Base-by-base conservation (phyloP, 2,797 vertebrate genomes). In the Scarus forsteni region DNA sequence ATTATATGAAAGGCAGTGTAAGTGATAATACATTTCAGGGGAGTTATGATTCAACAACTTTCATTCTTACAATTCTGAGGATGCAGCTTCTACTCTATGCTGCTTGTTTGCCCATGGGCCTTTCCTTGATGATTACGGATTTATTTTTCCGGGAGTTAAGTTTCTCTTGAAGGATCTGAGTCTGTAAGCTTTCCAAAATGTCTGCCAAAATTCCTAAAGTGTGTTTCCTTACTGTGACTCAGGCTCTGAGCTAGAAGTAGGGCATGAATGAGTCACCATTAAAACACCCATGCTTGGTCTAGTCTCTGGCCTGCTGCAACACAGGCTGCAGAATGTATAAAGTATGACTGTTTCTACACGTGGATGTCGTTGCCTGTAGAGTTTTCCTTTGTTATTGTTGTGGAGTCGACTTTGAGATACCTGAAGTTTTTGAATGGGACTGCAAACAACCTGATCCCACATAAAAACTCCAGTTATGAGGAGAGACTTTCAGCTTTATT, bases 191-290 rank as follows among this genome's bases (percentile, higher is more conserved):
- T 82, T 89, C 78, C 88, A 86, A 85, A 75, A 75, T 16, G 42
- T 60, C 39, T 56, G 77, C 80, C 83, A 87, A 85, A 79, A 85
- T 80, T 86, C 82, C 68, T 79, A 18, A 75, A 67, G 71, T 70
- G 69, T 65, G 75, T 85, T 88, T 83, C 68, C 73, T 68, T 64
- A 60, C 70, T 68, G 74, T 80, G 82, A 89, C 70, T 88, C 80
- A 86, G 73, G 83, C 36, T 44, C 54, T 15, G 44, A 83, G 81
- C 75, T 58, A 63, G 60, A 86, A 89, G 85, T 89, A 91, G 77
- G 83, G 66, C 79, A 85, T 14, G 70, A 80, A 75, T 86, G 85
- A 88, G 75, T 90, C 84, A 88, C 73, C 46, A 56, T 42, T 3
- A 69, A 81, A 87, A 80, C 57, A 77, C 60, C 73, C 56, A 66